phyloP scores from a whole-genome alignment of 2,888 invertebrate species.

The Sylvicola cinctus region DNA sequence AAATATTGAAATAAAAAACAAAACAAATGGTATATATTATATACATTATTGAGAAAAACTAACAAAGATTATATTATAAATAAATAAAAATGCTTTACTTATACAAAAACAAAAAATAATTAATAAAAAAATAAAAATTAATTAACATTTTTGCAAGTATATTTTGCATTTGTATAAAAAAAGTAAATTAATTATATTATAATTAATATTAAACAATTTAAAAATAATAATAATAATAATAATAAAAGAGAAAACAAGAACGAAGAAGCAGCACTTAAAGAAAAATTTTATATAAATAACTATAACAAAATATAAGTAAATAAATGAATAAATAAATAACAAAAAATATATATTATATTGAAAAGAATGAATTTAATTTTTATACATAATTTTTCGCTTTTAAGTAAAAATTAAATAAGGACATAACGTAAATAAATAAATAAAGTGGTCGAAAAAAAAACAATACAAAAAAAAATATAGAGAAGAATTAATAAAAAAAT shows the following conservation, averaged over 20 bases:
- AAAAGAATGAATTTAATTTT: too few relatives aligned
- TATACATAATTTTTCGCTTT: too few relatives aligned
- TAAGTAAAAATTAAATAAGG: too few relatives aligned
- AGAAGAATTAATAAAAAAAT: too few relatives aligned
- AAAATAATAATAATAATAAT: constrained; percentile 1
- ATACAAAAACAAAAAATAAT: constrained; percentile 2
- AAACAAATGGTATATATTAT: too few relatives aligned
- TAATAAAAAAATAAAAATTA: not conserved
- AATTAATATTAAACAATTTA: not conserved
- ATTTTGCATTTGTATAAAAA: constrained; percentile 3
- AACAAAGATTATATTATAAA: constrained; percentile 1
- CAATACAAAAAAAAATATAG: too few relatives aligned
- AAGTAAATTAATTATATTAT: too few relatives aligned
- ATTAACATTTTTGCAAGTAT: constrained; percentile 4
- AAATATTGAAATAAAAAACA: too few relatives aligned
- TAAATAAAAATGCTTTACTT: constrained; percentile 3
- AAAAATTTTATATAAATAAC: constrained; percentile 3
- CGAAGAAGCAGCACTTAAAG: not conserved
- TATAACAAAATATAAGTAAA: constrained; percentile 1
- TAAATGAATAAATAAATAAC: not conserved
- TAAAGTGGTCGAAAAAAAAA: not conserved
- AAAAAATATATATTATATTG: not conserved
- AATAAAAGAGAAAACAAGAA: not conserved
- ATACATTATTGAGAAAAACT: not conserved
- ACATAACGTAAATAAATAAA: constrained; percentile 1